A percentile compares a stretch with the other conserved stretches of the same genome.
These are phyloP conservation scores for Sinocyclocheilus anshuiensis DNA, from an alignment of 2,113 vertebrate species.

Conservation along the genomic window DNA sequence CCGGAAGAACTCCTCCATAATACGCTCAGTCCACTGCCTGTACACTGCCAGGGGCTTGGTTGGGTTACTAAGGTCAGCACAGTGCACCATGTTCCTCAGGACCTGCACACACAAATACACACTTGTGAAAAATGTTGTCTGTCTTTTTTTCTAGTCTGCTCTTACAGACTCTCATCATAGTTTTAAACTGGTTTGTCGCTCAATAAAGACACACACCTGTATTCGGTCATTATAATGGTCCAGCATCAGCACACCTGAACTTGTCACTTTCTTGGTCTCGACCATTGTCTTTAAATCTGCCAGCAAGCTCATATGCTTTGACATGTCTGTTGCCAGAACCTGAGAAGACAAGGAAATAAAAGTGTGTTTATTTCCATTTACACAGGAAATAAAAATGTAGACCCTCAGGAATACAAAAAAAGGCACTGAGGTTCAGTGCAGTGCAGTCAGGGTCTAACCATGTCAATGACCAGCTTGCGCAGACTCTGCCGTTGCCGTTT, in stretches of 20 bases:
- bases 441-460: constrained; percentile 74
- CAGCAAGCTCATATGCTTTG: constrained; percentile 94
- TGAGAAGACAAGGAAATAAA: constrained; percentile 54
- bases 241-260: constrained; percentile 89
- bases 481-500: constrained; percentile 89
- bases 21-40: constrained; percentile 91
- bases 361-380: neutral
- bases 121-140: constrained; percentile 1
- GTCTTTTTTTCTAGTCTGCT: neutral
- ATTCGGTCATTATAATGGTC: constrained; percentile 93
- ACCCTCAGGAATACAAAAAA: neutral
- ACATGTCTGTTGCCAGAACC: constrained; percentile 96
- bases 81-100: constrained; percentile 92
- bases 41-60: constrained; percentile 90
- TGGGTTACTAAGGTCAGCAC: constrained; percentile 92
- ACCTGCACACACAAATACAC: constrained; percentile 73
- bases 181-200: neutral
- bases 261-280: constrained; percentile 97
- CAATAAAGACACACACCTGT: constrained; percentile 75
- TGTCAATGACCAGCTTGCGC: constrained; percentile 94
- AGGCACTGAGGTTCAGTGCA: neutral
- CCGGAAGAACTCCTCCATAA: constrained; percentile 93
- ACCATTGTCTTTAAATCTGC: constrained; percentile 96
- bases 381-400: no score
- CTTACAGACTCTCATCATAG: neutral